These are phyloP conservation scores for Acropora yongei DNA, from an alignment of 64 coral and sea anemone genomes.

Conservation along the genomic window DNA sequence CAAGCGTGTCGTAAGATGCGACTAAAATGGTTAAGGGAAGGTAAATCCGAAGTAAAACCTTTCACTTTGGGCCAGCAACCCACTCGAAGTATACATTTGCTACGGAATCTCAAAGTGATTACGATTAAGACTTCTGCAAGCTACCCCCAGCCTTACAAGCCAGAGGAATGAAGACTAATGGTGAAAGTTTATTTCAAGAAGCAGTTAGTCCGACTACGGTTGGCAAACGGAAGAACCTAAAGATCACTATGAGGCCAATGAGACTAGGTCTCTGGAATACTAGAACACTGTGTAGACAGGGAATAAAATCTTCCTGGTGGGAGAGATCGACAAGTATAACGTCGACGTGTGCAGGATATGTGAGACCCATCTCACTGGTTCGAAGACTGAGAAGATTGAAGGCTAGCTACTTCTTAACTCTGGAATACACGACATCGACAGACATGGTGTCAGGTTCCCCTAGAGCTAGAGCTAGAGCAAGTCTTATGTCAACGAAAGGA, in stretches of 20 bases:
- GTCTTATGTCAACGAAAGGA: too few species aligned
- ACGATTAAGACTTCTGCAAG: not conserved
- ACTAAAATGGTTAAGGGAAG: too few species aligned
- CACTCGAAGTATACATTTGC: too few species aligned
- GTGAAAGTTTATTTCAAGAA: slow-evolving; percentile 37
- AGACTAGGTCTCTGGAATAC: not conserved
- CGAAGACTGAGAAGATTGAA: too few species aligned
- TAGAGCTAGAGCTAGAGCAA: too few species aligned
- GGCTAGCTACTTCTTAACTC: too few species aligned
- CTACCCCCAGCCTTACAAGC: slow-evolving; percentile 10
- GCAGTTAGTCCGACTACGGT: not conserved
- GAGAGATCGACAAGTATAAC: not conserved
- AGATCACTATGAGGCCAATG: slow-evolving; percentile 35
- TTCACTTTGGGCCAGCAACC: too few species aligned
- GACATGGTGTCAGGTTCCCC: too few species aligned
- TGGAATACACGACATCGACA: too few species aligned
- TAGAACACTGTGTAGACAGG: not conserved
- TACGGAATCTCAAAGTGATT: slow-evolving; percentile 9
- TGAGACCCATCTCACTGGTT: slow-evolving; percentile 14
- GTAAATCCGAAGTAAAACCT: too few species aligned
- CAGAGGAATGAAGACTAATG: slow-evolving; percentile 11
- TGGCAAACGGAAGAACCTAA: slow-evolving; percentile 1
- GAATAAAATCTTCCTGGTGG: slow-evolving; percentile 20
- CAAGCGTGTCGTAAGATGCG: too few species aligned
- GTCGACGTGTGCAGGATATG: slow-evolving; percentile 20